Conservation (phyloP, 1,140 invertebrate genomes). For the Heliothis subflexa region DNA sequence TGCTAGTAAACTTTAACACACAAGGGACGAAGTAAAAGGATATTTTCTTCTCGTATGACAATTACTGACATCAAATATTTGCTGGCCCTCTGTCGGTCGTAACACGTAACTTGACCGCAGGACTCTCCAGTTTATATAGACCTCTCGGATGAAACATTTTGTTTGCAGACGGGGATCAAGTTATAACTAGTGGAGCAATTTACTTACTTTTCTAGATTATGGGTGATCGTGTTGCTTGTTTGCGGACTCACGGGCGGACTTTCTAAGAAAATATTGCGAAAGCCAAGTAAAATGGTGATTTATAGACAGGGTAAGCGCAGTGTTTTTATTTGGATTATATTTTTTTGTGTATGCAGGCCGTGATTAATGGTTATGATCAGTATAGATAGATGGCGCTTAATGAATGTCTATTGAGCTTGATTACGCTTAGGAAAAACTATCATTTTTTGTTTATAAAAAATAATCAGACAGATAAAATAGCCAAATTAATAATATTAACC, state of each 20-base stretch:
- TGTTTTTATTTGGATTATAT: neutral
- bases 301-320: neutral
- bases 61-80: constrained; percentile 83
- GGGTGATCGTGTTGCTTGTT: constrained; percentile 79
- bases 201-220: constrained; percentile 73
- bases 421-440: too few species aligned
- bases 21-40: constrained; percentile 72
- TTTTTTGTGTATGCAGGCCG: too few species aligned
- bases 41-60: constrained; percentile 74
- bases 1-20: constrained; percentile 51
- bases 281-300: constrained; percentile 18
- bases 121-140: constrained; percentile 47
- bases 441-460: too few species aligned
- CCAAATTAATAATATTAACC: too few species aligned
- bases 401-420: too few species aligned
- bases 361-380: too few species aligned
- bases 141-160: neutral
- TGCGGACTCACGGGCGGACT: constrained; percentile 75
- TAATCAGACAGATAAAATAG: too few species aligned
- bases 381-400: too few species aligned
- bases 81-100: constrained; percentile 78
- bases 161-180: neutral
- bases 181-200: constrained; percentile 59
- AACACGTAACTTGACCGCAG: constrained; percentile 74
- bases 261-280: constrained; percentile 62